These are phyloP conservation scores for Eledone cirrhosa DNA, from an alignment of 2,888 invertebrate species.

Conservation along the genomic window DNA sequence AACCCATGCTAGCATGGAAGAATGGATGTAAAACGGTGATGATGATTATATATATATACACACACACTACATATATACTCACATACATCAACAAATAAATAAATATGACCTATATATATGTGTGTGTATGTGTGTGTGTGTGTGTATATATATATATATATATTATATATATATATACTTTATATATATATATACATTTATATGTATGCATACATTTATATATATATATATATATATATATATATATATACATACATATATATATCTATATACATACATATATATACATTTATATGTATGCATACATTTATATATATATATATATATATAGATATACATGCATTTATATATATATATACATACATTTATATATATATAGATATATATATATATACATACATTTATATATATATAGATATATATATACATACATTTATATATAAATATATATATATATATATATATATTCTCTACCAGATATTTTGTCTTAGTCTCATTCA, in stretches of 20 bases:
- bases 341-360: background rate
- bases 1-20: too few relatives aligned
- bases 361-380: conserved; percentile 5
- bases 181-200: background rate
- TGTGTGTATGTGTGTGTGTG: background rate
- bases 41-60: background rate
- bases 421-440: too few relatives aligned
- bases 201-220: background rate
- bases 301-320: background rate
- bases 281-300: background rate
- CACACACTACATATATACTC: too few relatives aligned
- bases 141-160: background rate
- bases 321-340: background rate
- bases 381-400: background rate
- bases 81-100: too few relatives aligned
- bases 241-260: background rate
- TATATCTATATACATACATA: background rate
- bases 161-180: background rate
- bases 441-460: background rate
- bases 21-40: too few relatives aligned
- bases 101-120: too few relatives aligned
- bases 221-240: conserved; percentile 7
- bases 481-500: too few relatives aligned
- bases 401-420: background rate
- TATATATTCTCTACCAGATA: too few relatives aligned